Percentiles rank a stretch among this genome's conserved stretches.
phyloP scores from a whole-genome alignment of 2,797 vertebrate genomes.

The Siniperca scherzeri region DNA sequence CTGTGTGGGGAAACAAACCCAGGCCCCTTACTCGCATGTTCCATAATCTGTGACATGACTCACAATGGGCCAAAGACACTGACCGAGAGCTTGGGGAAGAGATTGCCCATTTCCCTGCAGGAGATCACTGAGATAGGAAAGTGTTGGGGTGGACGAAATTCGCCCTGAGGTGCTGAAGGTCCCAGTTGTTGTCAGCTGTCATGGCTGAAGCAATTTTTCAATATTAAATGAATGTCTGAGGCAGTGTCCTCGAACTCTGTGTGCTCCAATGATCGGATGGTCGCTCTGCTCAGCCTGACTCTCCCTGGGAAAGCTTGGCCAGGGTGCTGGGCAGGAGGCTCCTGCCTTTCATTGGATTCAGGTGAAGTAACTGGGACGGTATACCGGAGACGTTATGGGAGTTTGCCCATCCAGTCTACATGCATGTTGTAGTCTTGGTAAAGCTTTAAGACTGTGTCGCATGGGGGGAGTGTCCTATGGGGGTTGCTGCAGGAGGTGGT shows the following conservation, averaged over 20 bases:
- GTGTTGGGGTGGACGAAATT: no score
- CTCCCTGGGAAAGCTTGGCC: background rate
- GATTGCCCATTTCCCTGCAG: background rate
- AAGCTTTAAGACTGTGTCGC: background rate
- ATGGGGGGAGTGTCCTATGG: background rate
- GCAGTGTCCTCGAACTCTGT: no score
- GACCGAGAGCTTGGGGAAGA: background rate
- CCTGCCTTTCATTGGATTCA: background rate
- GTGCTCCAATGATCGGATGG: no score
- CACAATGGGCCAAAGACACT: background rate
- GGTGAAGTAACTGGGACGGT: background rate
- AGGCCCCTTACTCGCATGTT: no score
- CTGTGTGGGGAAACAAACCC: no score
- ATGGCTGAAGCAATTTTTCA: no score
- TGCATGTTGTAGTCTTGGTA: background rate
- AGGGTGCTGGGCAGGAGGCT: background rate
- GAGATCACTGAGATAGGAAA: background rate
- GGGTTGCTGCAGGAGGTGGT: background rate
- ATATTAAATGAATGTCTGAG: no score
- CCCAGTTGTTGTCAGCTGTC: no score
- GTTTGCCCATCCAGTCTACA: background rate
- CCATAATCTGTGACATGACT: no score
- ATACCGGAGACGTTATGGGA: background rate
- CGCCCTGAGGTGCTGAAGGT: no score
- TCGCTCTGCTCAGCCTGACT: no score